These are phyloP conservation scores for Hydrozoanthus gracilis DNA, from an alignment of 92 coral and sea anemone species.

Conservation along the genomic window DNA sequence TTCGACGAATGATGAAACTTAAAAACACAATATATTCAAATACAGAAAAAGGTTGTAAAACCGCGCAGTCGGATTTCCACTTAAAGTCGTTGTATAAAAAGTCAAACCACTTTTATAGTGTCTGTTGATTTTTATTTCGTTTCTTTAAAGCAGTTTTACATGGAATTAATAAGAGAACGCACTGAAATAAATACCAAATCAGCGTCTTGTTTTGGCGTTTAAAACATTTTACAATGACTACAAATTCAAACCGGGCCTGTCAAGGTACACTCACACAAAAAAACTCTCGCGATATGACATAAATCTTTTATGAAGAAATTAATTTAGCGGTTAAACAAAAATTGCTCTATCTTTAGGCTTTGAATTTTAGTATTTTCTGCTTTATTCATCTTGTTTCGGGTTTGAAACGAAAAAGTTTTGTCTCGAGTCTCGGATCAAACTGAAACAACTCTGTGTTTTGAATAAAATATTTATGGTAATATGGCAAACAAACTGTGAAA, in stretches of 20 bases:
- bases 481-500: neutral
- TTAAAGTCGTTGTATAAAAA: too few species aligned
- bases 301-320: constrained; percentile 30
- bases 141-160: too few species aligned
- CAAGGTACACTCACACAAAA: neutral
- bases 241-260: neutral
- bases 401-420: neutral
- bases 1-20: neutral
- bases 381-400: neutral
- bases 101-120: too few species aligned
- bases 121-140: too few species aligned
- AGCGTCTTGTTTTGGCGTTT: too few species aligned
- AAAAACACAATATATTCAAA: neutral
- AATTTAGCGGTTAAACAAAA: constrained; percentile 33
- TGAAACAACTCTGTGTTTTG: neutral
- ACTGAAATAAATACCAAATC: too few species aligned
- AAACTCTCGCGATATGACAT: constrained; percentile 14
- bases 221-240: too few species aligned
- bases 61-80: too few species aligned
- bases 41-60: neutral
- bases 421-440: neutral
- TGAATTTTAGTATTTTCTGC: neutral
- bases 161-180: too few species aligned
- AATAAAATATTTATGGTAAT: constrained; percentile 30
- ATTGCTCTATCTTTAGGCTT: constrained; percentile 27